Conservation (phyloP, 2,113 vertebrate genomes). For the Pseudorectes ferrugineus region DNA sequence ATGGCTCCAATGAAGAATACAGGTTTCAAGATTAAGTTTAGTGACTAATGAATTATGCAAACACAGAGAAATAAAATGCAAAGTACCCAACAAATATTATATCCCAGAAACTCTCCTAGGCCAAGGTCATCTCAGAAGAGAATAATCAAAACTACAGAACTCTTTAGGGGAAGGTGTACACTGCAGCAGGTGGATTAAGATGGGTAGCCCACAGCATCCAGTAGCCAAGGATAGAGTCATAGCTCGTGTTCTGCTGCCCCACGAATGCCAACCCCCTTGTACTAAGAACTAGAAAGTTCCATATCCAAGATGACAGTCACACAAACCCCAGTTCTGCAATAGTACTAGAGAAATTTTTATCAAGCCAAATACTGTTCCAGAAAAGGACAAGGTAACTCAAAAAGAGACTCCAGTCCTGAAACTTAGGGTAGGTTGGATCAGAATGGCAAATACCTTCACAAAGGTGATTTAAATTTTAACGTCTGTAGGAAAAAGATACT, state of each 20-base stretch:
- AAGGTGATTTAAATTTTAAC: neutral
- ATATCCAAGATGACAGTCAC: neutral
- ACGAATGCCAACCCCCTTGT: neutral
- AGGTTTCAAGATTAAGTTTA: neutral
- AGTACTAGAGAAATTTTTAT: neutral
- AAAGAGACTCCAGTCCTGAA: neutral
- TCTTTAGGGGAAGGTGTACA: neutral
- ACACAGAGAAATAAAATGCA: neutral
- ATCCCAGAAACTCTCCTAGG: neutral
- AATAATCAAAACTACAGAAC: neutral
- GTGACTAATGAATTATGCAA: neutral
- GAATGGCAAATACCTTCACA: neutral
- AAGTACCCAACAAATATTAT: neutral
- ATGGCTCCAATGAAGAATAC: neutral
- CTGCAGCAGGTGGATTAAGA: neutral
- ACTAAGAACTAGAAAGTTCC: neutral
- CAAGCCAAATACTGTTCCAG: neutral
- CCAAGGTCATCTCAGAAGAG: neutral
- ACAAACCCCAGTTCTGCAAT: neutral
- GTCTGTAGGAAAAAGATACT: neutral
- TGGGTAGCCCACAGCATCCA: neutral
- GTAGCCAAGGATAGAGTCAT: neutral
- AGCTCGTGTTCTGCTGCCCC: neutral
- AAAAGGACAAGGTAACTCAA: neutral
- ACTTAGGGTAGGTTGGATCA: neutral